Evolutionary conservation across 1,140 invertebrate species (phyloP).

Genomic region (Nautilus pompilius): DNA sequence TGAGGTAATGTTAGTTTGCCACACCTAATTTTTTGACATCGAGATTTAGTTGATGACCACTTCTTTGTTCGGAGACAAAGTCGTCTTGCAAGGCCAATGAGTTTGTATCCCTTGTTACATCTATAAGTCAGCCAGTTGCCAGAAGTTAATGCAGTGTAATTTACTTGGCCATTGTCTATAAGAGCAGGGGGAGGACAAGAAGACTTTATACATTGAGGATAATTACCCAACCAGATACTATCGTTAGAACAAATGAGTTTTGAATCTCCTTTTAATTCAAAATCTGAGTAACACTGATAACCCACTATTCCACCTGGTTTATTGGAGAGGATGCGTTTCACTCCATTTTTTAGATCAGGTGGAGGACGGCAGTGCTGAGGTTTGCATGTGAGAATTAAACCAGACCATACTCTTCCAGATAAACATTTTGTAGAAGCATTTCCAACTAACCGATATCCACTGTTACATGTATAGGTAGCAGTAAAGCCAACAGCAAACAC

Average conservation of each 20-base stretch:
- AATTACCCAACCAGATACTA: slow-evolving; percentile 17
- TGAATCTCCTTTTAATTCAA: slow-evolving; percentile 30
- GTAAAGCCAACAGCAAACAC: background rate
- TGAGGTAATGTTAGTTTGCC: too few relatives aligned
- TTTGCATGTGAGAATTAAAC: slow-evolving; percentile 64
- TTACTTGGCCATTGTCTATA: background rate
- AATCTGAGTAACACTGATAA: slow-evolving; percentile 43
- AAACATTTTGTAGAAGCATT: slow-evolving; percentile 33
- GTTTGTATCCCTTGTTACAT: slow-evolving; percentile 7
- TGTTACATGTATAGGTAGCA: slow-evolving; percentile 31
- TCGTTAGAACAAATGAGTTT: slow-evolving; percentile 21
- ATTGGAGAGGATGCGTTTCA: too few relatives aligned
- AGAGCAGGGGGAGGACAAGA: slow-evolving; percentile 3
- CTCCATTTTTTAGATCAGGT: slow-evolving; percentile 19
- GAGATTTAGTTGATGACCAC: too few relatives aligned
- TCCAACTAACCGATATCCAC: slow-evolving; percentile 43
- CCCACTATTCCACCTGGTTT: slow-evolving; percentile 18
- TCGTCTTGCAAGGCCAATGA: slow-evolving; percentile 8
- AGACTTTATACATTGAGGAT: slow-evolving; percentile 7
- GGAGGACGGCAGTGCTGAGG: slow-evolving; percentile 25
- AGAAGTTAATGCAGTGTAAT: background rate
- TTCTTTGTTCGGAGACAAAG: too few relatives aligned
- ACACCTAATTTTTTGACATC: too few relatives aligned
- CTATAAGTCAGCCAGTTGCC: slow-evolving; percentile 2
- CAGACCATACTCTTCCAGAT: slow-evolving; percentile 43